Evolutionary conservation across 2,888 invertebrate species (phyloP).

Genomic region (Synergus umbraculus): DNA sequence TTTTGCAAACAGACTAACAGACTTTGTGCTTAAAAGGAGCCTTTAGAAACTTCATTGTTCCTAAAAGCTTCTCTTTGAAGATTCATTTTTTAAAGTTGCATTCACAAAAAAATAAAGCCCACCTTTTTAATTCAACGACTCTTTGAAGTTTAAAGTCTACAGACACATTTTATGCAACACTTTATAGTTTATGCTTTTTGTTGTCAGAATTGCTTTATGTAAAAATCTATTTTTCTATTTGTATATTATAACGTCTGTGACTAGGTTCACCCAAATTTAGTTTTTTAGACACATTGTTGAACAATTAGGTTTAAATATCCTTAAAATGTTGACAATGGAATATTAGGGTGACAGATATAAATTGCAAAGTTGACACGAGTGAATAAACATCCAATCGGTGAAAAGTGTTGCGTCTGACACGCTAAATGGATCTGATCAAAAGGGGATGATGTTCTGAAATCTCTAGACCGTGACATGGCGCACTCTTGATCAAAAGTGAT

Average conservation of each 20-base stretch:
- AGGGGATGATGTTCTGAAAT: slow-evolving; percentile 33
- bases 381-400: not conserved
- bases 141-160: not conserved
- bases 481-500: slow-evolving; percentile 32
- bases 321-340: not conserved
- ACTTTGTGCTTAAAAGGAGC: not conserved
- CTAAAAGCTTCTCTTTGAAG: slow-evolving; percentile 20
- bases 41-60: not conserved
- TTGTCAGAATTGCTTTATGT: too few relatives aligned
- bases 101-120: not conserved
- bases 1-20: too few relatives aligned
- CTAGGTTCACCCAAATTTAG: too few relatives aligned
- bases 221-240: too few relatives aligned
- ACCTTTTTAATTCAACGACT: not conserved
- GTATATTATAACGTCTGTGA: too few relatives aligned
- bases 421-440: slow-evolving; percentile 7
- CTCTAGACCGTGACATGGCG: slow-evolving; percentile 17
- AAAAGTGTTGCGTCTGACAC: slow-evolving; percentile 18
- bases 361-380: not conserved
- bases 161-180: too few relatives aligned
- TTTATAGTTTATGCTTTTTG: too few relatives aligned
- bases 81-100: not conserved
- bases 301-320: not conserved
- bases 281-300: too few relatives aligned
- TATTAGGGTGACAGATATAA: not conserved